Conservation (phyloP, 2,888 invertebrate genomes). For the Diploptera punctata region DNA sequence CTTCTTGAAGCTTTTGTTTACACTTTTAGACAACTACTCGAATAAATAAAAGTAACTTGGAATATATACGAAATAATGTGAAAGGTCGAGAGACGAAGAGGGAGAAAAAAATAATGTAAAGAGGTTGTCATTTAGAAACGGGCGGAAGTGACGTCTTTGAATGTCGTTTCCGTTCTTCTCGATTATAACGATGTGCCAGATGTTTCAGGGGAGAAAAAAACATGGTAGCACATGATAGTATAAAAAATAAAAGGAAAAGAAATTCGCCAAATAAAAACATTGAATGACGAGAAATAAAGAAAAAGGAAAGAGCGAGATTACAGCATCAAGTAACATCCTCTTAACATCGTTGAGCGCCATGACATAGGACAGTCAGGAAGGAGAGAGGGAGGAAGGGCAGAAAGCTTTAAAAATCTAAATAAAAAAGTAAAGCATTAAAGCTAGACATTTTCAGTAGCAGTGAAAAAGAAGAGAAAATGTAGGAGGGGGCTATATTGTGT, state of each 20-base stretch:
- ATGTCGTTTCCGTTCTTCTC: slow-evolving; percentile 10
- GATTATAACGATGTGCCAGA: slow-evolving; percentile 19
- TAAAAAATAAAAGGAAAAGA: slow-evolving; percentile 9
- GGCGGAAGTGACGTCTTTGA: slow-evolving; percentile 16
- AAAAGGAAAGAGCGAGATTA: neutral
- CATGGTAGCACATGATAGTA: neutral
- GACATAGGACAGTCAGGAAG: neutral
- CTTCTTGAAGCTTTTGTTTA: neutral
- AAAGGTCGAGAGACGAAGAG: neutral
- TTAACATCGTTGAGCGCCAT: slow-evolving; percentile 22
- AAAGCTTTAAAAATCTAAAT: slow-evolving; percentile 26
- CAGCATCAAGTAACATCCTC: slow-evolving; percentile 23
- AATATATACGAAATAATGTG: neutral
- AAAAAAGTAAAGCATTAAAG: slow-evolving; percentile 32
- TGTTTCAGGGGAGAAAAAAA: slow-evolving; percentile 1
- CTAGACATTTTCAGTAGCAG: slow-evolving; percentile 29
- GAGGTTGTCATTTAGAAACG: neutral
- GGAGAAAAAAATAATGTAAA: neutral
- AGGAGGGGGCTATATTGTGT: slow-evolving; percentile 27
- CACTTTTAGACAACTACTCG: neutral
- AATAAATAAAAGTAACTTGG: neutral
- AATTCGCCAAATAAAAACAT: slow-evolving; percentile 15
- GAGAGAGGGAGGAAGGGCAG: neutral
- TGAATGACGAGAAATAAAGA: neutral
- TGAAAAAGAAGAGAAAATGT: slow-evolving; percentile 22